These are phyloP conservation scores for Poecilia picta DNA, from an alignment of 2,797 vertebrate species.

Conservation along the genomic window DNA sequence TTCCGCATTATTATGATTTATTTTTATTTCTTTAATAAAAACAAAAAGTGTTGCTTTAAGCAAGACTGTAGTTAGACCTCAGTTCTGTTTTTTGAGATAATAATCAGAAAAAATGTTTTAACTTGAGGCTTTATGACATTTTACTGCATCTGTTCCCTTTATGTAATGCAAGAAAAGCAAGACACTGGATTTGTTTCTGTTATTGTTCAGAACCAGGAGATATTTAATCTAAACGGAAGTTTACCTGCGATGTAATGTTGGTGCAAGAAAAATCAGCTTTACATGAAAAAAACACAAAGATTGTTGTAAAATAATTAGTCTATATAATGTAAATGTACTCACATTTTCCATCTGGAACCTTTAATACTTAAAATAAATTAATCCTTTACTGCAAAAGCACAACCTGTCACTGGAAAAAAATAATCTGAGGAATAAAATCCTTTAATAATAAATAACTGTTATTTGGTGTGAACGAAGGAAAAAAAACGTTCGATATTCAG, in stretches of 20 bases:
- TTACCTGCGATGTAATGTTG: not conserved
- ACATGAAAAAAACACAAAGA: not conserved
- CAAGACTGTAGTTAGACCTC: not conserved
- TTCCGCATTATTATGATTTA: not conserved
- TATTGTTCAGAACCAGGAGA: not conserved
- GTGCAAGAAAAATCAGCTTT: not conserved
- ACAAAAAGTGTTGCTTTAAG: not conserved
- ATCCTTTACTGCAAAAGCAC: not conserved
- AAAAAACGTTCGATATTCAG: not conserved
- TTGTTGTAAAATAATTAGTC: not conserved
- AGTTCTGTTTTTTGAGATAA: not conserved
- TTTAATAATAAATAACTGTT: not conserved
- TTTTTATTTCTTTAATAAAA: not conserved
- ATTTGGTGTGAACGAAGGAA: too few species aligned
- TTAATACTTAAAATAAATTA: not conserved
- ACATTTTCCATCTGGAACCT: not conserved
- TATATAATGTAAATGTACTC: not conserved
- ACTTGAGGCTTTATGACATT: not conserved
- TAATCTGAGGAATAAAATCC: not conserved
- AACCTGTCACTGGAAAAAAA: not conserved
- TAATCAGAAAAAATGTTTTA: not conserved
- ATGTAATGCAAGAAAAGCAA: not conserved
- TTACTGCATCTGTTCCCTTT: not conserved
- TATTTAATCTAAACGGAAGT: not conserved
- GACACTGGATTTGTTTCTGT: not conserved